A percentile compares a stretch with the other conserved stretches of the same genome.
Evolutionary conservation across 2,888 invertebrate species (phyloP).

Genomic region (Eurytoma californica): DNA sequence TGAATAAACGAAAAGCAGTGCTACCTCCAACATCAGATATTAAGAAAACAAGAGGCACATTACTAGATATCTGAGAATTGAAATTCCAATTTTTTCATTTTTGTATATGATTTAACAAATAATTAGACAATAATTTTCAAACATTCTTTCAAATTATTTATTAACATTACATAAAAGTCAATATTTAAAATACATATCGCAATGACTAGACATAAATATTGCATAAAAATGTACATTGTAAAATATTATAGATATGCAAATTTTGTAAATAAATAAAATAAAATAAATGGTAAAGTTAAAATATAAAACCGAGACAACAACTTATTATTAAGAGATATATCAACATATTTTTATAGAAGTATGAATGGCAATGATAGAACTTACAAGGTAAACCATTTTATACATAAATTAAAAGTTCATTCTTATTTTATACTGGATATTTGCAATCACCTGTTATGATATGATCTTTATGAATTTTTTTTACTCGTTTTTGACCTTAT

Average conservation of each 20-base stretch:
- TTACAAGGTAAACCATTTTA: constrained; percentile 12
- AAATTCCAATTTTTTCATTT: not conserved
- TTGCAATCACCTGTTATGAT: too few species aligned
- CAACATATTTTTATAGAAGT: constrained; percentile 39
- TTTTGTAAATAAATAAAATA: constrained; percentile 72
- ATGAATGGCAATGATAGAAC: constrained; percentile 43
- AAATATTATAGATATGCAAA: constrained; percentile 69
- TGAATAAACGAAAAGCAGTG: constrained; percentile 83
- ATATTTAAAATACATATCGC: constrained; percentile 67
- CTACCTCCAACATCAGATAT: constrained; percentile 66
- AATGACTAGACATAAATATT: constrained; percentile 75
- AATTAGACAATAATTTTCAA: constrained; percentile 53
- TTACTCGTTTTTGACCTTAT: too few species aligned
- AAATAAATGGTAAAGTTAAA: constrained; percentile 50
- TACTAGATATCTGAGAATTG: constrained; percentile 67
- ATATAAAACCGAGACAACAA: constrained; percentile 35
- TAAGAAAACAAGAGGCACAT: constrained; percentile 71
- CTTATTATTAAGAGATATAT: constrained; percentile 31
- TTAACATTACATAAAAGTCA: constrained; percentile 74
- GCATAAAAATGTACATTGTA: constrained; percentile 74
- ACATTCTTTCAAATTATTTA: constrained; percentile 70
- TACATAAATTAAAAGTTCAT: too few species aligned
- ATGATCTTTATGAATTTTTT: too few species aligned
- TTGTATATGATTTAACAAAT: constrained; percentile 43
- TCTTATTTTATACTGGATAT: too few species aligned